Evolutionary conservation across 2,888 invertebrate species (phyloP).

Genomic region (Thyatira batis): DNA sequence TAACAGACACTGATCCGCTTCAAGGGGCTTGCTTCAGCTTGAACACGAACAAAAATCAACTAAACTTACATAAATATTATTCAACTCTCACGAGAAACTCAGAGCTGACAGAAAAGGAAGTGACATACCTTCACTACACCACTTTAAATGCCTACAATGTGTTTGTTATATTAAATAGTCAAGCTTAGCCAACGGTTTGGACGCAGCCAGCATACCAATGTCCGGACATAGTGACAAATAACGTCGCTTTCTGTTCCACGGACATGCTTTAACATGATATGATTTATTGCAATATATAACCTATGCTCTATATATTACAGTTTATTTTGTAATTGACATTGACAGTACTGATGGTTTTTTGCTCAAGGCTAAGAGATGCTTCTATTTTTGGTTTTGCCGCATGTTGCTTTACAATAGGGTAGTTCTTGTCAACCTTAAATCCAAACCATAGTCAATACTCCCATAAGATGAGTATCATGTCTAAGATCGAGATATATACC

Average conservation of each 20-base stretch:
- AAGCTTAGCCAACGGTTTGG: conserved; percentile 35
- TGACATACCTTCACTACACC: conserved; percentile 20
- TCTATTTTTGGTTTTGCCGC: background rate
- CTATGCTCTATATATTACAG: background rate
- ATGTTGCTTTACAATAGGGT: too few relatives aligned
- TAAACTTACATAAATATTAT: background rate
- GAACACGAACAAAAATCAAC: background rate
- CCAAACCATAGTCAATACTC: too few relatives aligned
- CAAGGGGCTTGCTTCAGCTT: too few relatives aligned
- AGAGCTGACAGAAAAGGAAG: conserved; percentile 25
- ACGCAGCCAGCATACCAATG: conserved; percentile 54
- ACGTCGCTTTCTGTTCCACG: conserved; percentile 3
- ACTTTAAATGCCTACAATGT: conserved; percentile 51
- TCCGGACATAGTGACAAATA: conserved; percentile 35
- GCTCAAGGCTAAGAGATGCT: too few relatives aligned
- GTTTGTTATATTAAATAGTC: conserved; percentile 43
- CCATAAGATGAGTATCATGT: too few relatives aligned
- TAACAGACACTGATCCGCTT: too few relatives aligned
- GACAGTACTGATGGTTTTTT: too few relatives aligned
- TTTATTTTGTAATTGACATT: background rate
- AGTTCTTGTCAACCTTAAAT: too few relatives aligned
- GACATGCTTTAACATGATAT: background rate
- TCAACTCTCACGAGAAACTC: conserved; percentile 3
- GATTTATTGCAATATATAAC: background rate
- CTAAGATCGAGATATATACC: too few relatives aligned